Percentiles rank a stretch among this genome's conserved stretches.
Conservation (phyloP, 2,113 vertebrate genomes). For the Cyanoramphus novaezelandiae region DNA sequence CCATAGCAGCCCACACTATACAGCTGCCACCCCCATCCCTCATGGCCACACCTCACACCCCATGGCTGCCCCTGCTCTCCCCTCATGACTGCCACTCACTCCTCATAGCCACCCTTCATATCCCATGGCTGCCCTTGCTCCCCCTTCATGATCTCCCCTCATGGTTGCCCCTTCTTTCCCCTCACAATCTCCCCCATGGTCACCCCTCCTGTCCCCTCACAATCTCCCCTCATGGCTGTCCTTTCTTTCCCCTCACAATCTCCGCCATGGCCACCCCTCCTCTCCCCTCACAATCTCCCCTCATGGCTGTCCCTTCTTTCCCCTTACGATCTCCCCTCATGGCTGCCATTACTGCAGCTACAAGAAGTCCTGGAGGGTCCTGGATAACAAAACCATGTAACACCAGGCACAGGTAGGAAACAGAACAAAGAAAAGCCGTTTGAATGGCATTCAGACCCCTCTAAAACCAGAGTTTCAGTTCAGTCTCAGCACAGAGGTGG, state of each 20-base stretch:
- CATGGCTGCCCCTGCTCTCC: background rate
- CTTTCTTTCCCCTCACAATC: too few relatives aligned
- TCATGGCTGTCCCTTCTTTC: background rate
- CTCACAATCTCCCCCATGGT: too few relatives aligned
- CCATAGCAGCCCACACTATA: background rate
- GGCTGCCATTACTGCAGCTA: background rate
- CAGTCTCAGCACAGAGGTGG: background rate
- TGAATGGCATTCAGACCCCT: conserved; percentile 4
- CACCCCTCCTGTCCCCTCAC: too few relatives aligned
- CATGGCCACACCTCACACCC: background rate
- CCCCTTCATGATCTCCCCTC: too few relatives aligned
- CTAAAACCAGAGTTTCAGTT: conserved; percentile 10
- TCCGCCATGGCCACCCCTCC: too few relatives aligned
- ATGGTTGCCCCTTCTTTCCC: too few relatives aligned
- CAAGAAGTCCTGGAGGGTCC: background rate
- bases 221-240: too few relatives aligned
- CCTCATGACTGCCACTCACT: background rate
- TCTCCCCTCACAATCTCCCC: too few relatives aligned
- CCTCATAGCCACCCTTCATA: too few relatives aligned
- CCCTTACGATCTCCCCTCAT: background rate
- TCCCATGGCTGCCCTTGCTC: too few relatives aligned
- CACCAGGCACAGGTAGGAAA: background rate
- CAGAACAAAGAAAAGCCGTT: background rate
- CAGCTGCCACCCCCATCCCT: background rate
- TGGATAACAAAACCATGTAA: background rate